Evolutionary conservation across 1,140 invertebrate species (phyloP).

Genomic region (Myzus persicae): DNA sequence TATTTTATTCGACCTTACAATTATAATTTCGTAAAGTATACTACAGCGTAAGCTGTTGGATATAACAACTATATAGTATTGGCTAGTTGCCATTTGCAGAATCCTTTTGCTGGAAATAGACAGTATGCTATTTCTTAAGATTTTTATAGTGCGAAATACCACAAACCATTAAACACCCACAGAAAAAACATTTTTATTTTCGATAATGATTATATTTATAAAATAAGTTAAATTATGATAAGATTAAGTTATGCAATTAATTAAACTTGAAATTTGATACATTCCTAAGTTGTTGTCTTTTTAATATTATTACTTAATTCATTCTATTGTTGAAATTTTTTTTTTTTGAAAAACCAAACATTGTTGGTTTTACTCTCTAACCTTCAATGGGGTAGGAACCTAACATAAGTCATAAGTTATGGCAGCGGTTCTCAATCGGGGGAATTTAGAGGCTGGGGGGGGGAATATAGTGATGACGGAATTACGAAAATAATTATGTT

Average conservation of each 20-base stretch:
- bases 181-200: not conserved
- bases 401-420: not conserved
- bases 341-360: not conserved
- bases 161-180: not conserved
- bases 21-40: not conserved
- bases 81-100: slow-evolving; percentile 29
- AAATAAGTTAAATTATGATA: not conserved
- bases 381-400: not conserved
- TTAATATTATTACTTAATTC: not conserved
- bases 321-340: too few species aligned
- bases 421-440: too few species aligned
- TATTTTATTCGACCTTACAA: not conserved
- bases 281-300: not conserved
- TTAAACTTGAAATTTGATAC: not conserved
- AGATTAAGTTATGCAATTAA: not conserved
- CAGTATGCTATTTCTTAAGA: slow-evolving; percentile 18
- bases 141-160: slow-evolving; percentile 46
- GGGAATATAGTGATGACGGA: too few species aligned
- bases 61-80: not conserved
- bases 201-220: not conserved
- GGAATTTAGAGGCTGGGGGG: too few species aligned
- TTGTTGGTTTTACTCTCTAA: not conserved
- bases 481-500: too few species aligned
- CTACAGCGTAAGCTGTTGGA: not conserved
- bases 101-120: slow-evolving; percentile 48